Percentiles rank a stretch among this genome's conserved stretches.
phyloP scores from a whole-genome alignment of 2,797 vertebrate species.

The Nasua narica region DNA sequence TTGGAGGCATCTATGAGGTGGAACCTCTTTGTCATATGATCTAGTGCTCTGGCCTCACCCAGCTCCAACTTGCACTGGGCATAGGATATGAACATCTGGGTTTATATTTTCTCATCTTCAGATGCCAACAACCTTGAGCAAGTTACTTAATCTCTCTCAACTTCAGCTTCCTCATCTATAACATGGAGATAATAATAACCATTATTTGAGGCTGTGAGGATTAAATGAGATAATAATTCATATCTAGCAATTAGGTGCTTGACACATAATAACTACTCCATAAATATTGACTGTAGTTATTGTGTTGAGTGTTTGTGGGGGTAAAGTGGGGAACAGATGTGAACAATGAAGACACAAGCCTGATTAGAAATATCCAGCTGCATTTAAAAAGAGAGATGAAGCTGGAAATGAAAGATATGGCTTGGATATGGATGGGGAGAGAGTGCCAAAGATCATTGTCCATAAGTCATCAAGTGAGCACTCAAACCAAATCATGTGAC shows the following conservation, averaged over 20 bases:
- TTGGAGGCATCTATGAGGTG: neutral
- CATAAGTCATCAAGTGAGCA: neutral
- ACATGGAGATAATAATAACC: neutral
- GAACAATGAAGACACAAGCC: neutral
- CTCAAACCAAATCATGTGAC: neutral
- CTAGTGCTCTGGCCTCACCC: neutral
- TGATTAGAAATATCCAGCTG: neutral
- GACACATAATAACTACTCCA: neutral
- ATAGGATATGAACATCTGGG: neutral
- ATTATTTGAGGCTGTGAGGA: neutral
- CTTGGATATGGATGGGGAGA: neutral
- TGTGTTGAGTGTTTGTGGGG: neutral
- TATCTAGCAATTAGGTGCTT: neutral
- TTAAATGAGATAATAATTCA: neutral
- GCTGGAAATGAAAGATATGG: neutral
- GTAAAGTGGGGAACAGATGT: neutral
- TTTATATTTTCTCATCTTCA: neutral
- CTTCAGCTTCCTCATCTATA: neutral
- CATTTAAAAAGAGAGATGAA: neutral
- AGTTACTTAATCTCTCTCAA: constrained; percentile 7
- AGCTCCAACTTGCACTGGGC: neutral
- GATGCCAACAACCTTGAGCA: neutral
- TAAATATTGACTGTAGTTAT: neutral
- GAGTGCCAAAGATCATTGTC: neutral
- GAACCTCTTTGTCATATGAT: neutral